Conservation (phyloP, 37 sponge, comb jelly and placozoan genomes). For the Geodia barretti region DNA sequence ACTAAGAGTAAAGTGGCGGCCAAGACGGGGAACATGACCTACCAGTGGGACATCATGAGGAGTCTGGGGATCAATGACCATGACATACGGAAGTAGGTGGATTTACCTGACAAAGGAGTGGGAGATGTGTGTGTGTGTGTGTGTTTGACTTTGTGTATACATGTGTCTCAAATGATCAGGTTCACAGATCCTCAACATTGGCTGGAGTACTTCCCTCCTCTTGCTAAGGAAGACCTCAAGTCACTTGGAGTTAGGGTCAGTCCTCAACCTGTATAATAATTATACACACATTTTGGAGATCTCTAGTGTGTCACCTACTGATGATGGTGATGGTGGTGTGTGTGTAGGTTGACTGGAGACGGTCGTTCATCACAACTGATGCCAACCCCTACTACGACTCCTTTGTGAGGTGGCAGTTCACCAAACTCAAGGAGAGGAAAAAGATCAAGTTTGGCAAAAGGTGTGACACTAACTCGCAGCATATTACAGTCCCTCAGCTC, state of each 20-base stretch:
- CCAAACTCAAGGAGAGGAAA: slow-evolving; percentile 80
- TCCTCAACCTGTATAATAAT: no score
- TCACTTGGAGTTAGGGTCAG: slow-evolving; percentile 85
- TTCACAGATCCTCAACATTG: slow-evolving; percentile 93
- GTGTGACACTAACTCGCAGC: slow-evolving; percentile 8
- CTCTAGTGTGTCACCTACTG: no score
- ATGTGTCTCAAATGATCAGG: slow-evolving; percentile 17
- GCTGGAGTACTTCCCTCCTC: slow-evolving; percentile 94
- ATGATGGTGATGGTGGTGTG: no score
- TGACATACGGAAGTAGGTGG: slow-evolving; percentile 86
- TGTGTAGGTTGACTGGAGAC: slow-evolving; percentile 94
- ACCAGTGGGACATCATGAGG: slow-evolving; percentile 98
- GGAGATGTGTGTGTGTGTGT: no score
- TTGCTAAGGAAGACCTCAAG: slow-evolving; percentile 76
- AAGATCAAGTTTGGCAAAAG: slow-evolving; percentile 98
- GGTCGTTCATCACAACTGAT: slow-evolving; percentile 98
- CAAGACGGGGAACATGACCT: slow-evolving; percentile 63
- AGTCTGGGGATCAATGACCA: slow-evolving; percentile 72
- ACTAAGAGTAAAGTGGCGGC: slow-evolving; percentile 90
- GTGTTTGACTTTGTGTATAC: no score
- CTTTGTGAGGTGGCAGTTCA: slow-evolving; percentile 98
- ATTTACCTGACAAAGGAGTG: no score
- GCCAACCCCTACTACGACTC: slow-evolving; percentile 98
- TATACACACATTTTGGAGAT: no score
- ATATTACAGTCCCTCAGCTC: background rate